Base-by-base conservation (phyloP, 2,797 vertebrate species). In the Melanotaenia maccullochi region DNA sequence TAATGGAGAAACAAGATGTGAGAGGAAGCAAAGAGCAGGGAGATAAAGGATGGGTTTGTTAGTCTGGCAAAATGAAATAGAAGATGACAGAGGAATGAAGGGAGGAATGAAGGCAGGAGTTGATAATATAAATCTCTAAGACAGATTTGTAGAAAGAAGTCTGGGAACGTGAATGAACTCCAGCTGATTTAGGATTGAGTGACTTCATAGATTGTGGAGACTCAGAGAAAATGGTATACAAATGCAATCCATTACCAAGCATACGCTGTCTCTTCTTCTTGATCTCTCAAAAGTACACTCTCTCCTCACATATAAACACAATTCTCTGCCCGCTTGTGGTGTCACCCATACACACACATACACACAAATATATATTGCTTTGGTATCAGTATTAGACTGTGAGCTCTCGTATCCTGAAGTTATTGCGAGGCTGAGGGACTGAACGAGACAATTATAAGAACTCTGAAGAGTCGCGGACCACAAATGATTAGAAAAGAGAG, bases 361-460 rank as follows among this genome's bases (percentile, higher is more conserved):
- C 72, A 86, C 84, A 90, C 79, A 89, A 80, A 90, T 87, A 90
- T 89, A 90, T 90, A 91, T 89, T 82, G 85, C 86, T 75, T 76
- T 28, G 60, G 87, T 90, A 90, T 90, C 83, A 87, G 90, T 90
- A 90, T 92, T 91, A 90, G 90, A 90, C 88, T 89, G 87, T 91
- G 91, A 90, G 91, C 90, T 85, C 87, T 92, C 68, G 86, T 90
- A 93, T 92, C 91, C 90, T 92, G 87, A 87, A 91, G 93, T 93
- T 94, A 94, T 93, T 94, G 93, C 92, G 70, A 87, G 81, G 88
- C 90, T 88, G 90, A 91, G 89, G 87, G 89, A 92, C 93, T 86
- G 89, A 92, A 92, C 85, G 88, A 93, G 91, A 94, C 93, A 94
- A 94, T 95, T 94, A 94, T 93, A 92, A 93, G 91, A 94, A 93